Base-by-base conservation (phyloP, 2,113 vertebrate genomes). In the Notothenia coriiceps region DNA sequence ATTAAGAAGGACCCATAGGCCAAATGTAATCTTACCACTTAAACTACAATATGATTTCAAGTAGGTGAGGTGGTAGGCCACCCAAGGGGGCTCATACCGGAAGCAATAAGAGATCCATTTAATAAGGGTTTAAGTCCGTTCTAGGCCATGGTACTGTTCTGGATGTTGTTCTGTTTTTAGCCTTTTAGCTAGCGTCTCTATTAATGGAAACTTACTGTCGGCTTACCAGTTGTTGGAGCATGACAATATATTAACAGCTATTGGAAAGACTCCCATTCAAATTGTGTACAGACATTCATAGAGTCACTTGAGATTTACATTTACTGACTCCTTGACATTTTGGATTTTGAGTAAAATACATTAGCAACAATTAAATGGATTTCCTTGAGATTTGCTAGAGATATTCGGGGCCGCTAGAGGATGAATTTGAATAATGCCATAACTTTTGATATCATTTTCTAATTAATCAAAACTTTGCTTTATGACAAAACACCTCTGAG, bases 31-130 rank as follows among this genome's bases (percentile, higher is more conserved):
- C 17, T 20, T 17, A 2, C 20, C 17, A 46, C 3, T 6, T 60
- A 20, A 60, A 60, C 13, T 18, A 60, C 33, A 47, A 52, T 62
- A 56, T 47, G 67, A 9, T 79, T 17, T 57, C 66, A 35, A 13
- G 15, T 14, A 15, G 13, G 33, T 63, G 35, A 56, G 50, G 10
- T 47, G 35, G 40, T 47, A 47, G 20, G 13, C 12, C 22, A 78
- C 25, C 35, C 40, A 57, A 25, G 43, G 1, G 25, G 50, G 22
- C 49, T n/a, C n/a, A 33, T 44, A 52, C 20, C n/a, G 25, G 56
- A n/a, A 15, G 44, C 10, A 56, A 29, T n/a, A 63, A 12, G 6
- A 29, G 9, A 18, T 54, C 6, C 33, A 49, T 50, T 22, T 68
- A 33, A 18, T 60, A 49, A 29, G 18, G 6, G 0, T 9, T 10